phyloP scores from a whole-genome alignment of 2,113 vertebrate species.

The Aptenodytes forsteri region DNA sequence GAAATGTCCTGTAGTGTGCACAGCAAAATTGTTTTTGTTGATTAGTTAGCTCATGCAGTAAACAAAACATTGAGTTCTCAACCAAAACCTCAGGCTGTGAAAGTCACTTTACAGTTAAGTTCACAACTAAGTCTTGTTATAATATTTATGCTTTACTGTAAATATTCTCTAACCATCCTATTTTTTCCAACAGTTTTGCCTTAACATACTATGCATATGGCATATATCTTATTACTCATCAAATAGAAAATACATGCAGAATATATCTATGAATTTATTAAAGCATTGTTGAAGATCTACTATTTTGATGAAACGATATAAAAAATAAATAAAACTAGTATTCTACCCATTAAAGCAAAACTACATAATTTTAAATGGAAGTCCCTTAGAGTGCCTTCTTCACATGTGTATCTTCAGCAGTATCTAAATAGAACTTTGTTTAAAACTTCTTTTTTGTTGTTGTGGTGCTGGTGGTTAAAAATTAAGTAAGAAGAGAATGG shows the following conservation, averaged over 20 bases:
- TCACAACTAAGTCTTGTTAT: background rate
- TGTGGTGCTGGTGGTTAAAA: background rate
- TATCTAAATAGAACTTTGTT: background rate
- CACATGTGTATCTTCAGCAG: background rate
- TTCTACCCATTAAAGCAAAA: background rate
- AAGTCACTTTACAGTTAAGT: background rate
- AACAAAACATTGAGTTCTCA: background rate
- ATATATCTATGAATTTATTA: background rate
- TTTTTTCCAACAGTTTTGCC: background rate
- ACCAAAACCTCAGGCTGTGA: background rate
- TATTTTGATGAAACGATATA: background rate
- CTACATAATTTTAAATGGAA: background rate
- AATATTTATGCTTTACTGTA: background rate
- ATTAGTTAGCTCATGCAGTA: background rate
- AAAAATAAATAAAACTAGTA: background rate
- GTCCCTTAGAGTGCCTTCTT: background rate
- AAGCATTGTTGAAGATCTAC: background rate
- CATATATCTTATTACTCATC: background rate
- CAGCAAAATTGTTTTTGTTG: background rate
- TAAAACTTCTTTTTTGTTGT: background rate
- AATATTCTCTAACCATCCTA: background rate
- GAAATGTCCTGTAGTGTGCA: background rate
- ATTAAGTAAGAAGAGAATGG: background rate
- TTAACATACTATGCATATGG: background rate
- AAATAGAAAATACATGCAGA: background rate